phyloP scores from a whole-genome alignment of 2,888 invertebrate species.

The Helleia helle region DNA sequence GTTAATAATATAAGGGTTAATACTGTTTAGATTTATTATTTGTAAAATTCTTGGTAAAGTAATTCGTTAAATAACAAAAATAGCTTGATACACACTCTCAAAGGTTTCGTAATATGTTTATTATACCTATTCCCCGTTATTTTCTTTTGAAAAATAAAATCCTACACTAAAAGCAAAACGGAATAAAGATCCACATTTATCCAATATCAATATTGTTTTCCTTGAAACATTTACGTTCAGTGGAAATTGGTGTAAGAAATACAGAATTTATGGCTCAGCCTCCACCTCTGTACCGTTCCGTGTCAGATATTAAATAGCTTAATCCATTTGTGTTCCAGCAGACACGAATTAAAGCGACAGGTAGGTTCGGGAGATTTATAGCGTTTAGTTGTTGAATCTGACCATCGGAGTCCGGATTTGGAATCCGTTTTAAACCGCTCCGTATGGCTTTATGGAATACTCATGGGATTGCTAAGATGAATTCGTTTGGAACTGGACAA shows the following conservation, averaged over 20 bases:
- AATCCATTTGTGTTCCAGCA: conserved; percentile 17
- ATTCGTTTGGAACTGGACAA: background rate
- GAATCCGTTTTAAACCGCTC: conserved; percentile 14
- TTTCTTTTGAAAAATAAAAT: too few relatives aligned
- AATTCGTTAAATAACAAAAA: too few relatives aligned
- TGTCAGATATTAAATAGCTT: conserved; percentile 19
- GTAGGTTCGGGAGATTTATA: conserved; percentile 22
- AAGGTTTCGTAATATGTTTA: too few relatives aligned
- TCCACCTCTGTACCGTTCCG: conserved; percentile 6
- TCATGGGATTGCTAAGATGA: background rate
- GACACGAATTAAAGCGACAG: conserved; percentile 23
- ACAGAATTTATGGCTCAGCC: conserved; percentile 9
- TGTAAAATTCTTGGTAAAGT: too few relatives aligned
- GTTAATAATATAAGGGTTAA: too few relatives aligned
- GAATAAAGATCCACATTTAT: background rate
- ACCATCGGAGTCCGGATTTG: conserved; percentile 16
- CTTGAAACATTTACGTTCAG: background rate
- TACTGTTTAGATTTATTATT: too few relatives aligned
- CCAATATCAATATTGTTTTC: background rate
- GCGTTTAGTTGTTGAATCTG: conserved; percentile 16
- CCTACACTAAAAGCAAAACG: too few relatives aligned
- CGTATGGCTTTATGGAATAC: conserved; percentile 10
- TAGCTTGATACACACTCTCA: too few relatives aligned
- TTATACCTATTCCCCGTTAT: too few relatives aligned
- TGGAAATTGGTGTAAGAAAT: conserved; percentile 1